These are phyloP conservation scores for Dolomedes plantarius DNA, from an alignment of 2,888 invertebrate species.

Conservation along the genomic window DNA sequence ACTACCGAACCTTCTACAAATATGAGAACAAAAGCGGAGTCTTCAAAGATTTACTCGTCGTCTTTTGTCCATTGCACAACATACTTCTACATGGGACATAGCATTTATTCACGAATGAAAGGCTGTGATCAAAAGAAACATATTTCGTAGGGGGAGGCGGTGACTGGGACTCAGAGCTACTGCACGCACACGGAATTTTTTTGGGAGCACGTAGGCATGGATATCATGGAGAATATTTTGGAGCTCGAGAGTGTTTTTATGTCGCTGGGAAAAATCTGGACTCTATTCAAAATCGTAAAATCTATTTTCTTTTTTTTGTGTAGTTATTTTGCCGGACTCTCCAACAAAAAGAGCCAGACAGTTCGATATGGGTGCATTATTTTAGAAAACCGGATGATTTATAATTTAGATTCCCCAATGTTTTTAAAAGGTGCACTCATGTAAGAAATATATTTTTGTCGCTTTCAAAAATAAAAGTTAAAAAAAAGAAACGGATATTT, in stretches of 20 bases:
- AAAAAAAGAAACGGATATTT: too few species aligned
- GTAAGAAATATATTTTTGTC: too few species aligned
- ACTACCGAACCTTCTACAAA: background rate
- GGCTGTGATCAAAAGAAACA: background rate
- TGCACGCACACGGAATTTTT: background rate
- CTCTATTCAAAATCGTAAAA: background rate
- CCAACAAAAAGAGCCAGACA: background rate
- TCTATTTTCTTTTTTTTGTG: background rate
- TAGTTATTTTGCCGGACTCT: too few species aligned
- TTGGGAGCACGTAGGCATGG: background rate
- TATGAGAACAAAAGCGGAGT: background rate
- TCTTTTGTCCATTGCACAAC: background rate
- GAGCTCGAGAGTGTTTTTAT: background rate
- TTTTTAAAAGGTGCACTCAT: too few species aligned
- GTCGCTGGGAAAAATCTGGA: background rate
- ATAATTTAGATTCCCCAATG: too few species aligned
- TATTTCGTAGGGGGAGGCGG: background rate
- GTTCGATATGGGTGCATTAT: too few species aligned
- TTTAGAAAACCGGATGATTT: too few species aligned
- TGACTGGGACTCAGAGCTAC: background rate
- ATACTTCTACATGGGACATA: background rate
- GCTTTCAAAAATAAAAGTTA: too few species aligned
- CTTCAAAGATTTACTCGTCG: background rate
- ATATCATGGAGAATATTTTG: background rate
- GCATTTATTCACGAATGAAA: slow-evolving; percentile 5